Conservation (phyloP, 30 jellyfish, hydroid and myxozoan genomes). For the Nemopilema nomurai region DNA sequence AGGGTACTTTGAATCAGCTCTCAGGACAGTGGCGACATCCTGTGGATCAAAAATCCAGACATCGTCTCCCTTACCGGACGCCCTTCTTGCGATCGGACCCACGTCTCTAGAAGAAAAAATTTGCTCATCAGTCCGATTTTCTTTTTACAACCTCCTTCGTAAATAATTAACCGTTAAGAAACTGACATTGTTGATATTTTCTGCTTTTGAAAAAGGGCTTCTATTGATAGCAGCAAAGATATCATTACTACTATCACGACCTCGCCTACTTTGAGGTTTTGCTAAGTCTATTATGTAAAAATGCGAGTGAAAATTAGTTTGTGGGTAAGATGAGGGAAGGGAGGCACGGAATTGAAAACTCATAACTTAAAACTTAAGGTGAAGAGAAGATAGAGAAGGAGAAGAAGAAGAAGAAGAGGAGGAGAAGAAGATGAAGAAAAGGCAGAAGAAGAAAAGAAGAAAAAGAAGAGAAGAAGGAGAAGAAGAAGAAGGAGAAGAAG, state of each 20-base stretch:
- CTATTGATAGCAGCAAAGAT: too few relatives aligned
- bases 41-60: constrained; percentile 45
- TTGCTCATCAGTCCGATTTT: too few relatives aligned
- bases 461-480: neutral
- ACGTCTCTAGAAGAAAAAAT: constrained; percentile 23
- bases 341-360: neutral
- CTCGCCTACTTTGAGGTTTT: too few relatives aligned
- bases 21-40: constrained; percentile 45
- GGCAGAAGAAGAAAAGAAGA: too few relatives aligned
- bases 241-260: too few relatives aligned
- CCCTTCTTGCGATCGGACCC: constrained; percentile 42
- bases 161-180: too few relatives aligned
- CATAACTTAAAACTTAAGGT: neutral
- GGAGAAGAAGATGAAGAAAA: neutral
- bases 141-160: too few relatives aligned
- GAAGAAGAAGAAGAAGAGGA: neutral
- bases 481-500: neutral
- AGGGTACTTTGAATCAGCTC: constrained; percentile 61
- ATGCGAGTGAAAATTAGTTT: neutral
- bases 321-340: neutral
- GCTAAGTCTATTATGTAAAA: too few relatives aligned
- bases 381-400: too few relatives aligned
- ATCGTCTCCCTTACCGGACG: constrained; percentile 2
- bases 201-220: too few relatives aligned
- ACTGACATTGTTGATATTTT: too few relatives aligned